Base-by-base conservation (phyloP, 2,888 invertebrate species). In the Syrphus vitripennis region DNA sequence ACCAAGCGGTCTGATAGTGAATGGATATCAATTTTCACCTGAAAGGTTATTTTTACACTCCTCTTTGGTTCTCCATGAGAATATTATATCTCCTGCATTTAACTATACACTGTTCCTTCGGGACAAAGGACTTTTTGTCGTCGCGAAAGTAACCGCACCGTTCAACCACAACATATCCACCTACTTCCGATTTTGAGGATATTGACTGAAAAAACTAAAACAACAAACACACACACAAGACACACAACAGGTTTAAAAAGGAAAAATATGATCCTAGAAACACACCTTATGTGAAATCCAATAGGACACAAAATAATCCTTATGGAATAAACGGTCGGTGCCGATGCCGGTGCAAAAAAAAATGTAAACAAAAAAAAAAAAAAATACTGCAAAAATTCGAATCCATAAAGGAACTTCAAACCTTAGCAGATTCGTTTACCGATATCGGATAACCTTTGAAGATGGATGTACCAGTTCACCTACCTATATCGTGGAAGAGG, bases 101-200 rank as follows among this genome's bases (percentile, higher is more conserved):
- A 37, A 55, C 61, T 72, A 16, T 48, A 31, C 37, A 31, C 21
- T 42, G 4, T 42, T 29, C 9, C 2, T 2, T 14, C 6, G 21
- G 45, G 40, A n/a, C 59, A 57, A 29, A 65, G 48, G 26, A 16
- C 63, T 37, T 40, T 40, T n/a, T 61, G 61, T 29, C 3, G 71
- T 77, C 84, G 84, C 81, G 81, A 86, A 83, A 76, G 75, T 84
- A 83, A 83, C 83, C 88, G n/a, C n/a, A 88, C 89, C 89, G 90
- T 91, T 90, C 90, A 92, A 91, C 91, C 91, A 92, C 90, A 92
- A 92, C 90, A 91, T 89, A 89, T 90, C 90, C 92, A 90, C 91
- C 91, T 90, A 92, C 90, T 91, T 91, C 92, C 92, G 91, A 88
- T 89, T 14, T 31, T 74, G 26, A 76, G 75, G 71, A 80, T 84